A percentile compares a stretch with the other conserved stretches of the same genome.
Evolutionary conservation across 2,888 invertebrate species (phyloP).

Genomic region (Torymus aiolomorphi): DNA sequence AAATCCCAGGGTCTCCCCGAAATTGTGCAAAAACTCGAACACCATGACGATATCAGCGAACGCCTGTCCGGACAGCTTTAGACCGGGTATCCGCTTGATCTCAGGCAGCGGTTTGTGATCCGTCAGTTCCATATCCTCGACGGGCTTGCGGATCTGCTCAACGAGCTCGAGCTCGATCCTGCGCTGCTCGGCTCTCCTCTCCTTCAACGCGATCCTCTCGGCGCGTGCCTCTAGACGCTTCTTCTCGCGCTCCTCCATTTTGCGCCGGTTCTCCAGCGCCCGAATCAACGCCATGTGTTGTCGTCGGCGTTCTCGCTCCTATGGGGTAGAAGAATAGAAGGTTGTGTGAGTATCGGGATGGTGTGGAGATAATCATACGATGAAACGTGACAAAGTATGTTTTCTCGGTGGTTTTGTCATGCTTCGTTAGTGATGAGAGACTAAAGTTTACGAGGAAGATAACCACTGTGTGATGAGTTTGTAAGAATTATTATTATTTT

Average conservation of each 20-base stretch:
- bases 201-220: slow-evolving; percentile 90
- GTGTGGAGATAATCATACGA: not conserved
- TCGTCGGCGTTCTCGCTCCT: slow-evolving; percentile 92
- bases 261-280: slow-evolving; percentile 89
- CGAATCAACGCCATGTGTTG: slow-evolving; percentile 94
- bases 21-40: slow-evolving; percentile 97
- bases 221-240: slow-evolving; percentile 86
- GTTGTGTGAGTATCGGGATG: not conserved
- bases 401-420: slow-evolving; percentile 24
- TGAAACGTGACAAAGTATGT: slow-evolving; percentile 20
- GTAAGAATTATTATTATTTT: not conserved
- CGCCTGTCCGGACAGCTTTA: slow-evolving; percentile 90
- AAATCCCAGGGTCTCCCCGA: slow-evolving; percentile 95
- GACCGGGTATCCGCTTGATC: slow-evolving; percentile 86
- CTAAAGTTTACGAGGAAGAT: slow-evolving; percentile 14
- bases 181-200: slow-evolving; percentile 87
- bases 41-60: slow-evolving; percentile 95
- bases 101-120: slow-evolving; percentile 85
- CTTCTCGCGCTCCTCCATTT: slow-evolving; percentile 90
- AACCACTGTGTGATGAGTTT: not conserved
- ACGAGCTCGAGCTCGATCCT: slow-evolving; percentile 81
- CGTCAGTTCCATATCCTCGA: slow-evolving; percentile 92
- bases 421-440: slow-evolving; percentile 32
- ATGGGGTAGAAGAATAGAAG: slow-evolving; percentile 19
- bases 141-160: slow-evolving; percentile 88